Conservation (phyloP, 1,140 invertebrate species). For the Drosophila parabipectinata region DNA sequence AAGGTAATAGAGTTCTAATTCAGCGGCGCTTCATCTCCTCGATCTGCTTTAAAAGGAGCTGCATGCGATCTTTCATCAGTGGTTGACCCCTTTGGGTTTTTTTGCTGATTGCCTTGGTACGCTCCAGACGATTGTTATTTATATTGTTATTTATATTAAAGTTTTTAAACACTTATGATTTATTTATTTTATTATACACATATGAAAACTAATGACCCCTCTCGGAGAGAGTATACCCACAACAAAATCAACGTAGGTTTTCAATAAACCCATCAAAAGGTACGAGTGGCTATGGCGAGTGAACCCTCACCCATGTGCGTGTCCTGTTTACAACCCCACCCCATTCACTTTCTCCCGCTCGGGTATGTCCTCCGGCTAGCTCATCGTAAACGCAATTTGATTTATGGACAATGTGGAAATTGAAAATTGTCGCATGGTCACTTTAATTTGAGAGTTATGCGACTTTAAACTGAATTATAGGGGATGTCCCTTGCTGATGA, state of each 20-base stretch:
- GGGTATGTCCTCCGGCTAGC: conserved; percentile 53
- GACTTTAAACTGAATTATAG: conserved; percentile 65
- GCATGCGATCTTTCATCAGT: conserved; percentile 82
- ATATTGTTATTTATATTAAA: not conserved
- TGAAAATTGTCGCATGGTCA: conserved; percentile 80
- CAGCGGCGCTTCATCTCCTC: conserved; percentile 70
- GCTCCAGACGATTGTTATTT: conserved; percentile 69
- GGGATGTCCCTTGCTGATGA: conserved; percentile 41
- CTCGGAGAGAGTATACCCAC: conserved; percentile 3
- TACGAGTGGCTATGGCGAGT: conserved; percentile 41
- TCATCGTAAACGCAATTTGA: conserved; percentile 73
- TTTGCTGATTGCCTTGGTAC: conserved; percentile 75
- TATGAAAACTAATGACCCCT: not conserved
- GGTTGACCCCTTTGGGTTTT: conserved; percentile 75
- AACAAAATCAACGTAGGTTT: conserved; percentile 55
- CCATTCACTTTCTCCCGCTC: not conserved
- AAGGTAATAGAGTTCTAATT: conserved; percentile 2
- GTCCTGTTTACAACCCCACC: conserved; percentile 11
- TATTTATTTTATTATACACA: not conserved
- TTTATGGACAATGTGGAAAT: conserved; percentile 78
- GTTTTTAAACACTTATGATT: not conserved
- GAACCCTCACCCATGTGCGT: conserved; percentile 55
- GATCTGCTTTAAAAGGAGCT: conserved; percentile 77
- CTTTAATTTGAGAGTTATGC: conserved; percentile 81
- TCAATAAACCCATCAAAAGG: conserved; percentile 79